A percentile compares a stretch with the other conserved stretches of the same genome.
Evolutionary conservation across 2,797 vertebrate genomes (phyloP).

Genomic region (Premnoplex brunnescens): DNA sequence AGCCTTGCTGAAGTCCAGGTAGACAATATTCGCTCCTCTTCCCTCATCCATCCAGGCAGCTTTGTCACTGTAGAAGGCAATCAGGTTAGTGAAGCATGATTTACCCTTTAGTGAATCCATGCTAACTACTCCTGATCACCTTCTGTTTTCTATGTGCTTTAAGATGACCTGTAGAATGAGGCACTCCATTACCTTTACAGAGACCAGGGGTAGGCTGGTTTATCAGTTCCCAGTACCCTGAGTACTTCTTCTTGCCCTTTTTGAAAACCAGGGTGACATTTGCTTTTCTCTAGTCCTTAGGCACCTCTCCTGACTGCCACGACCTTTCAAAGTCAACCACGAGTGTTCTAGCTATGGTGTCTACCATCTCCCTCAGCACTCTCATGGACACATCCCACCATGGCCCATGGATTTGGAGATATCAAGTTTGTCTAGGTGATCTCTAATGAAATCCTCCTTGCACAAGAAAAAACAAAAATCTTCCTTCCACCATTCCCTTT

Average conservation of each 20-base stretch:
- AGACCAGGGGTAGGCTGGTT: background rate
- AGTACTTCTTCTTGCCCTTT: background rate
- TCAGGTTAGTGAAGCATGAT: fast-evolving
- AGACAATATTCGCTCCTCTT: background rate
- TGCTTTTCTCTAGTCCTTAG: background rate
- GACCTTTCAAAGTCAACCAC: background rate
- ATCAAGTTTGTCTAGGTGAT: background rate
- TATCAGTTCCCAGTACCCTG: background rate
- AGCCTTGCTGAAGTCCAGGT: background rate
- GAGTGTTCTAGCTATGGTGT: background rate
- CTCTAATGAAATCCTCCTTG: background rate
- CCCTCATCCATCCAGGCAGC: background rate
- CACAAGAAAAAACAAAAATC: fast-evolving
- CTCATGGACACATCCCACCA: background rate
- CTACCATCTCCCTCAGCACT: background rate
- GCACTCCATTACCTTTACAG: background rate
- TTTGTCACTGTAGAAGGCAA: background rate
- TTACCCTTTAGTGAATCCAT: background rate
- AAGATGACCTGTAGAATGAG: background rate
- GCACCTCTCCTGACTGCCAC: background rate
- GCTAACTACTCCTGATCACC: background rate
- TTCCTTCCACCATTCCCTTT: background rate
- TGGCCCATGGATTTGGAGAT: background rate
- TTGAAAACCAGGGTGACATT: background rate
- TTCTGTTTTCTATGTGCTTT: background rate